Evolutionary conservation across 1,140 invertebrate genomes (phyloP).

Genomic region (Colletes gigas): DNA sequence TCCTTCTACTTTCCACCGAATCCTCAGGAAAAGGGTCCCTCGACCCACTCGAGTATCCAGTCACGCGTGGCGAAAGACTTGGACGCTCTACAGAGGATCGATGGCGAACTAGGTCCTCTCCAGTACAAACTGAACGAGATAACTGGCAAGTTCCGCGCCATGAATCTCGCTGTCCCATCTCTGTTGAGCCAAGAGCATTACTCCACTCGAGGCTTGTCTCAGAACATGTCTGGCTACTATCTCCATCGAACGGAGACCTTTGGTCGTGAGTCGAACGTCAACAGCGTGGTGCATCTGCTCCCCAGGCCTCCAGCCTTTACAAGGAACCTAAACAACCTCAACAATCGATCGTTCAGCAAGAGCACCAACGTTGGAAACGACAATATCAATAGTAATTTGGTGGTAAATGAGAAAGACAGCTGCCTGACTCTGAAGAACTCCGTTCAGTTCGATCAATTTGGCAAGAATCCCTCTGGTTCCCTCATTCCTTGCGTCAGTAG

Average conservation of each 20-base stretch:
- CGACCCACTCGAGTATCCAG: not conserved
- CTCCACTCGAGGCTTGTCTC: not conserved
- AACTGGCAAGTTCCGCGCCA: constrained; percentile 51
- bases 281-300: too few relatives aligned
- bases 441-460: not conserved
- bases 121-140: constrained; percentile 58
- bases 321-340: too few relatives aligned
- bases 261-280: not conserved
- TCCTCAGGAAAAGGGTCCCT: not conserved
- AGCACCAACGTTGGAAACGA: not conserved
- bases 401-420: not conserved
- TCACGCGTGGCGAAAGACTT: constrained; percentile 34
- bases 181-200: not conserved
- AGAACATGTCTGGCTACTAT: constrained; percentile 22
- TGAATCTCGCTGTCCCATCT: constrained; percentile 19
- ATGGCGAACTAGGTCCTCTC: constrained; percentile 60
- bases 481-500: constrained; percentile 1
- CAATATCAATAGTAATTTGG: not conserved
- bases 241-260: not conserved
- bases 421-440: not conserved
- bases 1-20: constrained; percentile 58
- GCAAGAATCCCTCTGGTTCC: not conserved
- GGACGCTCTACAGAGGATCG: constrained; percentile 56
- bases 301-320: too few relatives aligned
- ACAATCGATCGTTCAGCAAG: not conserved